phyloP scores from a whole-genome alignment of 2,113 vertebrate genomes.

The pig (Sus scrofa) region DNA sequence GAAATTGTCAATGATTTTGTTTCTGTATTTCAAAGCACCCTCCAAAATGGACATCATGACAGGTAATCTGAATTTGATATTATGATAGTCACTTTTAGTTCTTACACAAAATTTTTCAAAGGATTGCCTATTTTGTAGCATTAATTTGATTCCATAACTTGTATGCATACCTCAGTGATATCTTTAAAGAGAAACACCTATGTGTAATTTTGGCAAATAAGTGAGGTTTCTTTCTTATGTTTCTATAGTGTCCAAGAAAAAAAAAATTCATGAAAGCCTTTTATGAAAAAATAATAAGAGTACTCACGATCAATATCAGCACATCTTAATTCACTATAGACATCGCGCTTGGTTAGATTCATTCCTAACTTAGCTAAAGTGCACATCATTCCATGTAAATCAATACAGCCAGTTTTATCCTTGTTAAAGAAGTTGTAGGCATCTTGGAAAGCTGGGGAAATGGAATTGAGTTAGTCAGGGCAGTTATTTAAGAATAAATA shows the following conservation, averaged over 20 bases:
- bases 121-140: neutral
- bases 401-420: constrained; percentile 75
- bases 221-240: constrained; percentile 35
- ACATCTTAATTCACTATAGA: constrained; percentile 70
- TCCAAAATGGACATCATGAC: neutral
- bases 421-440: constrained; percentile 82
- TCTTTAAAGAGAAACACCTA: constrained; percentile 27
- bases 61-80: constrained; percentile 31
- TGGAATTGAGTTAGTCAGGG: constrained; percentile 15
- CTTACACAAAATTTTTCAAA: constrained; percentile 45
- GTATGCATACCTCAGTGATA: neutral
- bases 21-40: neutral
- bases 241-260: neutral
- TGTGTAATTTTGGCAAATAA: constrained; percentile 6
- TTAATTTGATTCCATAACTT: constrained; percentile 52
- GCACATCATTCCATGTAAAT: constrained; percentile 74
- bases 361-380: constrained; percentile 77
- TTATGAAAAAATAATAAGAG: constrained; percentile 54
- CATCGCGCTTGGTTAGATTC: constrained; percentile 68
- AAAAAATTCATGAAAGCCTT: neutral
- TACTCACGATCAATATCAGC: constrained; percentile 82
- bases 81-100: neutral
- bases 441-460: constrained; percentile 80
- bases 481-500: constrained; percentile 50
- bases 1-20: neutral